Evolutionary conservation across 2,113 vertebrate genomes (phyloP), one percentile per base, ranked within the genome.

Genomic region (Apistogramma diplotaenia): DNA sequence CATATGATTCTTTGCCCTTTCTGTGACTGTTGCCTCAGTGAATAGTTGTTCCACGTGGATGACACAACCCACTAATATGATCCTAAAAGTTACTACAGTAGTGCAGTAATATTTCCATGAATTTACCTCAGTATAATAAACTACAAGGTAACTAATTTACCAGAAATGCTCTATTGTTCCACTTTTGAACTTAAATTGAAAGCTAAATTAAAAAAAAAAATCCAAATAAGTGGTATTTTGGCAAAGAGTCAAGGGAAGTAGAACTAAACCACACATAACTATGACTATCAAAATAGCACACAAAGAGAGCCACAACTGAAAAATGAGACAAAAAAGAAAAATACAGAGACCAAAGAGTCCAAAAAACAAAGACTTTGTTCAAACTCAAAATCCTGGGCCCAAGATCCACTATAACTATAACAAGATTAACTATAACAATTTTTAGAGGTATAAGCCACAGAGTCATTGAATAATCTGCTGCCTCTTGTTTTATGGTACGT

Each of bases 1-100:
- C 74, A 76, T 84, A 84, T 60, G 51, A 79, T 80, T 84, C 31
- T 61, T 46, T 82, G 57, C n/a, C 54, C 61, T 62, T 85, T 72
- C 65, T 76, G 31, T n/a, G 56, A 79, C 33, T 31, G 80, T 81
- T 81, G 87, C 84, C 78, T 84, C 54, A 56, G 65, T 57, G 56
- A 81, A 79, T 62, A 73, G 8, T 84, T 74, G 74, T 8, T 67
- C 82, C 76, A 81, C 5, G 49, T 61, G 86, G 51, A 74, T 10
- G 33, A 70, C 33, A 82, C 51, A 23, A 31, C 82, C 79, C 40
- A 46, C 84, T 40, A 73, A 77, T 59, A 40, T 25, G 3, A 16
- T 37, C 62, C 71, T 62, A 81, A 46, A 62, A 70, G 78, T 71
- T 57, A 1, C 51, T 76, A 78, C 79, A 81, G 85, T 79, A 85